Base-by-base conservation (phyloP, 2,113 vertebrate genomes). In the Ranitomeya variabilis region DNA sequence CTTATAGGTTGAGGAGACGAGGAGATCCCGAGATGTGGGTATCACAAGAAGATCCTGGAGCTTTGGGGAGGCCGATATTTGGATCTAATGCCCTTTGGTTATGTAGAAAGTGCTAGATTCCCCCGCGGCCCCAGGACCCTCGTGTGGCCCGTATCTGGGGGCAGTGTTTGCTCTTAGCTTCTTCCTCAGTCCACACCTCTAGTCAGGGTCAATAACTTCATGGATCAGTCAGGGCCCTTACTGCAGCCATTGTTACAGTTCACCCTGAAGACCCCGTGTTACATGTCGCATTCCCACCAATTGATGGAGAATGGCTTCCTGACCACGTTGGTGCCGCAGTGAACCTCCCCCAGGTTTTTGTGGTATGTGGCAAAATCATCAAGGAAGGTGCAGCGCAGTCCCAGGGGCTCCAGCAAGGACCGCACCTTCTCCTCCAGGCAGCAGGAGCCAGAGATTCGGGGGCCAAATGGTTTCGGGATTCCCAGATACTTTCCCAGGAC, bases 391-490 rank as follows among this genome's bases (percentile, higher is more conserved):
- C 97, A 98, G 54, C 7, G 89, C 26, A 98, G 95, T 7, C 95
- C 97, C 89, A 99, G 94, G 0, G 92, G 94, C 92, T 95, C 94
- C 92, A 99, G 91, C 90, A 97, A 92, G 0, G 92, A 91, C 18
- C 92, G 74, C 90, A 96, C 93, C 86, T 94, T 91, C 19, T 94
- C 88, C 92, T 98, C 97, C 88, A 99, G 91, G 87, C 92, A 96
- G 77, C 97, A 98, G 51, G 12, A 90, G 3, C 95, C 96, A 0
- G 95, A 23, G 86, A 98, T 91, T 89, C 91, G 26, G 0, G 97
- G 97, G 1, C 97, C 97, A 0, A 97, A 99, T 0, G 97, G 97
- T 82, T 98, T 98, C 2, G 97, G 97, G 90, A 98, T 96, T 86
- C 96, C 97, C 45, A 98, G 93, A 87, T 95, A 80, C 31, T 92